Base-by-base conservation (phyloP, 2,797 vertebrate species). In the Rallus crepitans region DNA sequence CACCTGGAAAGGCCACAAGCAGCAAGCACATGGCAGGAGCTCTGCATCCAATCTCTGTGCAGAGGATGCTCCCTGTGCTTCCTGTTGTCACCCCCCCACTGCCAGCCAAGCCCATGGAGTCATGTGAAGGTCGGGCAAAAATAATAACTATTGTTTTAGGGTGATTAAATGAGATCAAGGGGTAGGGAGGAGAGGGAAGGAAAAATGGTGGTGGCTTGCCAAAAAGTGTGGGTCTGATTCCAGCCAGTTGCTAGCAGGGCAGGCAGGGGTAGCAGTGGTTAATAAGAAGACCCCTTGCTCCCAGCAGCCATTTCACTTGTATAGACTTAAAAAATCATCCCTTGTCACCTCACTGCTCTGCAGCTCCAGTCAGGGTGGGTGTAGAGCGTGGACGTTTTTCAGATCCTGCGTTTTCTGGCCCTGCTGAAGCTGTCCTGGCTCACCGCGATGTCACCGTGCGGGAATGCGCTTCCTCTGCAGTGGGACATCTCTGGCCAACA, bases 401-500 rank as follows among this genome's bases (percentile, higher is more conserved):
- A 64, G 35, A n/a, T 21, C 7, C 15, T 68, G 27, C 0, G 1
- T 93, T 83, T 84, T 84, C 65, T 93, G 76, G 88, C 70, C 88
- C 91, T 4, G 0, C 16, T 3, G 60, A 68, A 83, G 56, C 83
- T 39, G 87, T 55, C 80, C 73, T 69, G 85, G 85, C 72, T 93
- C 71, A 25, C 33, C 1, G 25, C 69, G 53, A 68, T 95, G 91
- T 95, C 91, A 63, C 71, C 15, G 28, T 1, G 16, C 28, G 47
- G 94, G 95, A 98, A 97, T 92, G 96, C 3, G 24, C 89, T 92
- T 95, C 87, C 84, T 60, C 72, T 89, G 84, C 1, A 5, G 95
- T 94, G 93, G 96, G 96, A 93, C 89, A 71, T 48, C 93, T 48
- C 92, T 90, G 93, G 95, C 95, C 93, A 96, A 84, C 61, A 93